Conservation (phyloP, 2,113 vertebrate genomes). For the Trichomycterus rosablanca region DNA sequence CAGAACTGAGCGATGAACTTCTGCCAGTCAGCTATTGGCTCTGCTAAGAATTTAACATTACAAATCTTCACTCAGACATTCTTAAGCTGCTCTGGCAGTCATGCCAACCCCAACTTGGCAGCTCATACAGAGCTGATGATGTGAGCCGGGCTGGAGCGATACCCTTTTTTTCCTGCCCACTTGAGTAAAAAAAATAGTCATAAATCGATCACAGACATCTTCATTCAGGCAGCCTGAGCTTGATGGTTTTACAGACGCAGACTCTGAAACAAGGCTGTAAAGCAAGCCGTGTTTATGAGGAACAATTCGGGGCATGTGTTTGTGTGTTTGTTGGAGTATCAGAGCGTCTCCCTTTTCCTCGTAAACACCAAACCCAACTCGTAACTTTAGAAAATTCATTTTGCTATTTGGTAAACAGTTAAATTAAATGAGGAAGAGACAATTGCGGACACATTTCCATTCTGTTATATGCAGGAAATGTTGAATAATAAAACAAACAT, state of each 20-base stretch:
- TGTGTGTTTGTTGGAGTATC: no score
- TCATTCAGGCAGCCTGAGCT: conserved; percentile 20
- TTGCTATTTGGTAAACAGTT: background rate
- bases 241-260: conserved; percentile 31
- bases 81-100: conserved; percentile 24
- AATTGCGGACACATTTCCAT: conserved; percentile 13
- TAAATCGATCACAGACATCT: conserved; percentile 39
- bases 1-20: conserved; percentile 15
- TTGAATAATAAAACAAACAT: conserved; percentile 1
- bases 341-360: background rate
- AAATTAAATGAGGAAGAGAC: background rate
- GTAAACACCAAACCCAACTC: no score
- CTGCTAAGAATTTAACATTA: conserved; percentile 27
- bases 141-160: conserved; percentile 22
- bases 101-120: conserved; percentile 33
- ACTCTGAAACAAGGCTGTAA: conserved; percentile 19
- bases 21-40: conserved; percentile 30
- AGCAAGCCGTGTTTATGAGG: conserved; percentile 23
- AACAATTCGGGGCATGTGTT: conserved; percentile 12
- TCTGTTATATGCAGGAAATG: conserved; percentile 7
- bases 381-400: background rate
- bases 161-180: conserved; percentile 25
- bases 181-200: conserved; percentile 26
- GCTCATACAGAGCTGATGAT: conserved; percentile 19
- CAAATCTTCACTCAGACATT: conserved; percentile 36